phyloP scores from a whole-genome alignment of 64 coral and sea anemone genomes.

The Porites lutea region DNA sequence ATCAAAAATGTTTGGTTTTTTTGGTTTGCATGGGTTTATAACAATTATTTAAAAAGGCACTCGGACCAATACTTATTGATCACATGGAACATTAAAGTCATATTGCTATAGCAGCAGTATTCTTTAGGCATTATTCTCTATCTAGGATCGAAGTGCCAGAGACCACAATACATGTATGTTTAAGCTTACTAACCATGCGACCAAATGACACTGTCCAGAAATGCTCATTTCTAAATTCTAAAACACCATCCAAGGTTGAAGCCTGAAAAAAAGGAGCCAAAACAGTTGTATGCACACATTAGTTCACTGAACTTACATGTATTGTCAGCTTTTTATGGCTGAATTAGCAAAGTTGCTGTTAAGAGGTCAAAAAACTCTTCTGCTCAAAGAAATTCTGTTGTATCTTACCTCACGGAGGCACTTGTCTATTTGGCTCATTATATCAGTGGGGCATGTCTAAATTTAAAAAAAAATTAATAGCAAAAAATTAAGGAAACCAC shows the following conservation, averaged over 20 bases:
- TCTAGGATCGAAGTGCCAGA: not conserved
- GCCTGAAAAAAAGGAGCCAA: conserved; percentile 60
- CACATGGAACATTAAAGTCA: no score
- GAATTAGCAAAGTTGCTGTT: no score
- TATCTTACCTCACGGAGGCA: conserved; percentile 89
- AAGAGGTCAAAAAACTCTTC: no score
- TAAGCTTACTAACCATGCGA: conserved; percentile 71
- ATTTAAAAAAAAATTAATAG: not conserved
- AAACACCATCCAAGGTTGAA: conserved; percentile 94
- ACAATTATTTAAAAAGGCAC: no score
- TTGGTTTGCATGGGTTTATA: no score
- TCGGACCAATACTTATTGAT: no score
- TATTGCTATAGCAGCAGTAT: no score
- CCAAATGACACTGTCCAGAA: conserved; percentile 99
- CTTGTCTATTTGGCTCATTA: conserved; percentile 97
- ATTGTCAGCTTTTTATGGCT: no score
- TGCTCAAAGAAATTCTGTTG: no score
- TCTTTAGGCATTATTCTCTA: not conserved
- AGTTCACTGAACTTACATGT: no score
- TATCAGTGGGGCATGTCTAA: conserved; percentile 87
- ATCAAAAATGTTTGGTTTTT: no score
- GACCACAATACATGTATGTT: not conserved
- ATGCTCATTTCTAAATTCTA: conserved; percentile 96
- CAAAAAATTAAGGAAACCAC: not conserved
- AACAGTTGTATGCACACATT: not conserved